These are phyloP conservation scores for Lasiurus cinereus DNA, from an alignment of 2,113 vertebrate species.

Conservation along the genomic window DNA sequence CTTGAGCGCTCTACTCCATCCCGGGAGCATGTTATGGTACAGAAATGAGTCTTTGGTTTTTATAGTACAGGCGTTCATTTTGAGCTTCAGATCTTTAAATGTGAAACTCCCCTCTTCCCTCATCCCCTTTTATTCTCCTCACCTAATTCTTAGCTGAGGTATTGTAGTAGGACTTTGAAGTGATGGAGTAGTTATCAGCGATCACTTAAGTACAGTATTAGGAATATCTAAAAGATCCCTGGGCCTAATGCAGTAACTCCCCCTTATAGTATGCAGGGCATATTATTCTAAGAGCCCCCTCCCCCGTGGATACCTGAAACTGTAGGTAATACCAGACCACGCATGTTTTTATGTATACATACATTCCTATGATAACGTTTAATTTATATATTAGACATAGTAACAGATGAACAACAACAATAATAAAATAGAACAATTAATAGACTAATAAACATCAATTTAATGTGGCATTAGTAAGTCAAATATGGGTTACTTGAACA, in stretches of 20 bases:
- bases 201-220: not conserved
- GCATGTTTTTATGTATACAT: not conserved
- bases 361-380: not conserved
- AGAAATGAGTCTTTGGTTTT: not conserved
- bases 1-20: not conserved
- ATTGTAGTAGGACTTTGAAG: conserved; percentile 1
- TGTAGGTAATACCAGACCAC: not conserved
- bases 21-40: not conserved
- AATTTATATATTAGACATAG: not conserved
- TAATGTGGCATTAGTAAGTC: not conserved
- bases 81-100: conserved; percentile 17
- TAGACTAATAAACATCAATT: not conserved
- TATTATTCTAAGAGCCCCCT: not conserved
- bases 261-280: not conserved
- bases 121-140: not conserved
- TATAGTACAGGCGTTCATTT: not conserved
- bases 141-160: not conserved
- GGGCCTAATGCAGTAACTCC: not conserved
- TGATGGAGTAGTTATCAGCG: not conserved
- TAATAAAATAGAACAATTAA: not conserved
- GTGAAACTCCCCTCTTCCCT: not conserved
- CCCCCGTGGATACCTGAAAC: not conserved
- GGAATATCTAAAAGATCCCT: not conserved
- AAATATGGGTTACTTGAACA: not conserved
- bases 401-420: not conserved